These are phyloP conservation scores for Pica pica DNA, from an alignment of 2,113 vertebrate species.

Conservation along the genomic window DNA sequence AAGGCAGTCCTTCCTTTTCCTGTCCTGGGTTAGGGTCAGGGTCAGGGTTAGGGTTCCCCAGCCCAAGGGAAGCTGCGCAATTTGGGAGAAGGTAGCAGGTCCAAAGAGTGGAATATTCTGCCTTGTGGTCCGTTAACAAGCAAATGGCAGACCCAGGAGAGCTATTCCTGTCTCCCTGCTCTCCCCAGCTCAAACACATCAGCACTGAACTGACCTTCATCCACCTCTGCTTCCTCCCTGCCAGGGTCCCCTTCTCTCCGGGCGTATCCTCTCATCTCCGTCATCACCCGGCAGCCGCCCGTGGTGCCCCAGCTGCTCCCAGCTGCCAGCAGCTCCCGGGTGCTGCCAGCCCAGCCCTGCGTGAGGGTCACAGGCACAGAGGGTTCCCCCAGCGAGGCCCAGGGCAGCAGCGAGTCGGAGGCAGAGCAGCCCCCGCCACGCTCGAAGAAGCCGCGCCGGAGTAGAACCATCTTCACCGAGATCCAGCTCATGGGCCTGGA, in stretches of 20 bases:
- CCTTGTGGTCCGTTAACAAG: neutral
- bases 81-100: neutral
- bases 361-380: conserved; percentile 58
- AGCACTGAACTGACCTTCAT: neutral
- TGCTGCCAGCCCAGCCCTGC: conserved; percentile 63
- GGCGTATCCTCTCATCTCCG: conserved; percentile 88
- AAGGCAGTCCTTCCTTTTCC: neutral
- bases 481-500: conserved; percentile 97
- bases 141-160: neutral
- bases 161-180: neutral
- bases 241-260: conserved; percentile 85
- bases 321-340: conserved; percentile 46
- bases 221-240: neutral
- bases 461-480: conserved; percentile 97
- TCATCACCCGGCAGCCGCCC: conserved; percentile 87
- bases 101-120: neutral
- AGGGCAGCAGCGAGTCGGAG: conserved; percentile 91
- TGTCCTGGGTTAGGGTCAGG: neutral
- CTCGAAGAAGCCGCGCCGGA: conserved; percentile 91
- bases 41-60: neutral
- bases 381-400: conserved; percentile 70
- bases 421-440: conserved; percentile 80
- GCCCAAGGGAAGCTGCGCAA: neutral
- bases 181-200: neutral
- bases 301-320: conserved; percentile 77